Percentiles rank a stretch among this genome's conserved stretches.
Evolutionary conservation across 1,140 invertebrate genomes (phyloP).

Genomic region (Macrosteles quadrilineatus): DNA sequence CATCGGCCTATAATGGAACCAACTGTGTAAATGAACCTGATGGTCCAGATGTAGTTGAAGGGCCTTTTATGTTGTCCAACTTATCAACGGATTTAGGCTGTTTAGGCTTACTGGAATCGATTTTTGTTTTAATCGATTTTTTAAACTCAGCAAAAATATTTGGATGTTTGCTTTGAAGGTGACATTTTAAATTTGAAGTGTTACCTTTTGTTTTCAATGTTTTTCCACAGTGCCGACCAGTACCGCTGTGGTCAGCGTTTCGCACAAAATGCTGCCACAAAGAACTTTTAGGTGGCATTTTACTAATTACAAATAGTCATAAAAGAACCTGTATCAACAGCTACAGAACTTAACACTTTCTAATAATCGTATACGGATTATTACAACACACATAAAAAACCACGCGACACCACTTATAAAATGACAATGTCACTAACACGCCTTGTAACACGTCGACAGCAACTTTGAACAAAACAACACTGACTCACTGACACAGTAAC

Average conservation of each 20-base stretch:
- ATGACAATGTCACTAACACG: conserved; percentile 8
- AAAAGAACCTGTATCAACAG: too few species aligned
- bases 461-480: conserved; percentile 11
- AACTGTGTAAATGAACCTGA: too few species aligned
- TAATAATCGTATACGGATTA: conserved; percentile 7
- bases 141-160: conserved; percentile 22
- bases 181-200: conserved; percentile 28
- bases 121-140: conserved; percentile 25
- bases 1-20: too few species aligned
- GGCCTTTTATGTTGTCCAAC: conserved; percentile 6
- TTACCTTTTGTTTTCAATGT: conserved; percentile 29
- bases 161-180: conserved; percentile 29
- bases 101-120: conserved; percentile 18
- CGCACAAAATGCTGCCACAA: conserved; percentile 26
- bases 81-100: conserved; percentile 1
- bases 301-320: neutral
- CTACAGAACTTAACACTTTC: conserved; percentile 11
- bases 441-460: too few species aligned
- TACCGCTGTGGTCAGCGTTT: conserved; percentile 16
- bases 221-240: conserved; percentile 27
- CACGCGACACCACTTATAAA: neutral
- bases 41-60: too few species aligned
- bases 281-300: conserved; percentile 25
- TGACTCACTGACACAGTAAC: conserved; percentile 2
- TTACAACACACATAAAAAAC: neutral